These are phyloP conservation scores for Crematogaster levior DNA, from an alignment of 2,888 invertebrate species.

Conservation along the genomic window DNA sequence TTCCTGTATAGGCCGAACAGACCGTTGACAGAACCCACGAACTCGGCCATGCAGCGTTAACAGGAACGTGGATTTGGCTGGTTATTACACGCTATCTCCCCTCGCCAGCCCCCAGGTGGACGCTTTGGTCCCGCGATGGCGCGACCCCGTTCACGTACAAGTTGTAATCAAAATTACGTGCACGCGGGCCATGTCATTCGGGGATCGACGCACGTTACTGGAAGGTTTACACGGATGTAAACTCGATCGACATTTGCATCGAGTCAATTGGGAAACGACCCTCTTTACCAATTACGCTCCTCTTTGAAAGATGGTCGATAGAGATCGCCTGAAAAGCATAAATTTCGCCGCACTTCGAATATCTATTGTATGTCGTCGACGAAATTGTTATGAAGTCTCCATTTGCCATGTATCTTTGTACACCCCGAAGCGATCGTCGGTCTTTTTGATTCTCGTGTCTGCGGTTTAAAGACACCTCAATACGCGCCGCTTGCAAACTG, in stretches of 20 bases:
- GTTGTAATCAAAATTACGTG: conserved; percentile 76
- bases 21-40: conserved; percentile 49
- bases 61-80: conserved; percentile 73
- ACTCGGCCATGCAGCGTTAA: conserved; percentile 65
- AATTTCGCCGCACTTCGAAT: neutral
- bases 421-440: neutral
- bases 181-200: conserved; percentile 49
- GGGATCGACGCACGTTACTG: conserved; percentile 61
- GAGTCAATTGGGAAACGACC: conserved; percentile 61
- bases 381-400: neutral
- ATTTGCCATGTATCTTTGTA: neutral
- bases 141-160: conserved; percentile 69
- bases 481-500: neutral
- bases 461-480: neutral
- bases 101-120: conserved; percentile 26
- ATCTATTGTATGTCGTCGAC: neutral
- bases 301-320: neutral
- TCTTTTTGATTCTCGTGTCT: neutral
- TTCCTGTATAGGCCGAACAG: conserved; percentile 37
- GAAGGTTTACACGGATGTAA: conserved; percentile 68
- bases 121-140: conserved; percentile 21
- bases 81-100: conserved; percentile 73
- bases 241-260: conserved; percentile 68
- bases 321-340: conserved; percentile 10
- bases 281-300: neutral